Conservation (phyloP, 2,797 vertebrate genomes). For the Perodicticus potto region DNA sequence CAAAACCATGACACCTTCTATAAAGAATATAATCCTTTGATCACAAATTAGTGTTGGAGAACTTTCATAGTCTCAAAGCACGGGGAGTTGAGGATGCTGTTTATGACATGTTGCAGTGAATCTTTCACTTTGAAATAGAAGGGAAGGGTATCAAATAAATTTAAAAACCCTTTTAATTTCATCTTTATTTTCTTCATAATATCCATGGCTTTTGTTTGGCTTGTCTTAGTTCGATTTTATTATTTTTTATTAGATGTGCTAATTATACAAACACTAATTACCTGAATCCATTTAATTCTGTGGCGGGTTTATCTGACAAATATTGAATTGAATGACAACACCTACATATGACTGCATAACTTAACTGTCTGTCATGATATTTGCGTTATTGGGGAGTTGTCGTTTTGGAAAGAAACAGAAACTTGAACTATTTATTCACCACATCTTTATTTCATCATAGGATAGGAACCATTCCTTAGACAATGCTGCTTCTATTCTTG, state of each 20-base stretch:
- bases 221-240: constrained; percentile 39
- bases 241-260: constrained; percentile 35
- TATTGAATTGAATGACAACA: constrained; percentile 24
- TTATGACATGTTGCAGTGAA: neutral
- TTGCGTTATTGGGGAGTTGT: neutral
- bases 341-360: neutral
- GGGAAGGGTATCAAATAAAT: constrained; percentile 23
- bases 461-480: neutral
- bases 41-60: constrained; percentile 44
- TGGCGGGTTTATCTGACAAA: constrained; percentile 10
- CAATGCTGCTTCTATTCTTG: neutral
- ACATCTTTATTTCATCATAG: constrained; percentile 38
- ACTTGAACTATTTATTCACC: neutral
- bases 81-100: neutral
- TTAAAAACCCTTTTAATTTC: neutral
- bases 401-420: constrained; percentile 18
- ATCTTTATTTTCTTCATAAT: constrained; percentile 7
- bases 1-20: neutral
- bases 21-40: constrained; percentile 41
- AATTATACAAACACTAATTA: constrained; percentile 52
- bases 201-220: neutral
- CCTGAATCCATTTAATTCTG: constrained; percentile 56
- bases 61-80: constrained; percentile 31
- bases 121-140: constrained; percentile 50
- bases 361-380: constrained; percentile 33